Evolutionary conservation across 2,888 invertebrate genomes (phyloP).

Genomic region (Metalampra italica): DNA sequence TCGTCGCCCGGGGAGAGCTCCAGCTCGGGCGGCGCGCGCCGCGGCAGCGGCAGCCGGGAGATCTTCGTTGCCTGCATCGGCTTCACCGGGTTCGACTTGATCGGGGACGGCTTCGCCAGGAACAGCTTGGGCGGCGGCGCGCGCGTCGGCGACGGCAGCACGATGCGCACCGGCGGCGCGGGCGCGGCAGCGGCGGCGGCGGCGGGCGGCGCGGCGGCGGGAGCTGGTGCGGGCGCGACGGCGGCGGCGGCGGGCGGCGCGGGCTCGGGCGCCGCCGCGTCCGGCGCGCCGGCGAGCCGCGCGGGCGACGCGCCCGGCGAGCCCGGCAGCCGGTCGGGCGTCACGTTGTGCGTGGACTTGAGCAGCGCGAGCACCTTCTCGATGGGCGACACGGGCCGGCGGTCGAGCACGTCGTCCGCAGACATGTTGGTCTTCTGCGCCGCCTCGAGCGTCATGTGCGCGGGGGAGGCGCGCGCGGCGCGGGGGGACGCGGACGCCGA

Average conservation of each 20-base stretch:
- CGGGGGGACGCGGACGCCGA: constrained; percentile 83
- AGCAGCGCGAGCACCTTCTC: constrained; percentile 79
- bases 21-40: constrained; percentile 27
- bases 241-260: constrained; percentile 21
- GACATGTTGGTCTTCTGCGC: constrained; percentile 71
- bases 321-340: constrained; percentile 55
- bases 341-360: constrained; percentile 68
- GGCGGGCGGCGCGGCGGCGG: constrained; percentile 43
- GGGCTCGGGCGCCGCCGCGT: constrained; percentile 57
- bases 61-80: constrained; percentile 63
- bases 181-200: constrained; percentile 39
- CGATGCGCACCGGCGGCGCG: constrained; percentile 48
- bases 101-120: constrained; percentile 70
- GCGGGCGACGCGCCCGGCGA: constrained; percentile 55
- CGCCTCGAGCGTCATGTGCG: constrained; percentile 62
- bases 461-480: constrained; percentile 17
- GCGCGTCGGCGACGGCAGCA: constrained; percentile 71
- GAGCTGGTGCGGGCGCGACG: constrained; percentile 39
- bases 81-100: constrained; percentile 79
- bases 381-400: constrained; percentile 75
- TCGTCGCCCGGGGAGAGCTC: constrained; percentile 77
- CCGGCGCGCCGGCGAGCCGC: constrained; percentile 62
- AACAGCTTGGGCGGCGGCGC: constrained; percentile 74
- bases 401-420: constrained; percentile 67
- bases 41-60: constrained; percentile 40